phyloP scores from a whole-genome alignment of 64 coral and sea anemone species.

The Orbicella faveolata region DNA sequence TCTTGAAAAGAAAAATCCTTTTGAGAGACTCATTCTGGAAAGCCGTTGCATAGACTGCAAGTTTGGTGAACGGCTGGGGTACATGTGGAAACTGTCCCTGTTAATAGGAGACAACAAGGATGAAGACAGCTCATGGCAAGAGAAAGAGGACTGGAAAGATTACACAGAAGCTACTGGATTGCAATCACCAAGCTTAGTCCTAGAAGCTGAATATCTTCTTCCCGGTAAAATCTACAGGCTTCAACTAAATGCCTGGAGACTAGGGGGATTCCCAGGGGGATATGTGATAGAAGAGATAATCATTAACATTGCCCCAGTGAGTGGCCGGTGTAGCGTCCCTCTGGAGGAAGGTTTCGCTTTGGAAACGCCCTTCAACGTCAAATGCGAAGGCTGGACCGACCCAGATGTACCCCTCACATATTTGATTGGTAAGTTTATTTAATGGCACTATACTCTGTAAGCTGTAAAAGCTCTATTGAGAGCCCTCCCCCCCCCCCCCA shows the following conservation, averaged over 20 bases:
- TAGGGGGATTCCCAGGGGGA: constrained; percentile 78
- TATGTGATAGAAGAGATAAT: constrained; percentile 72
- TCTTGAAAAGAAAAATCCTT: constrained; percentile 70
- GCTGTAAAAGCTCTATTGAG: too few species aligned
- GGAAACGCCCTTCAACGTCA: constrained; percentile 69
- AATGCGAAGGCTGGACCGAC: constrained; percentile 73
- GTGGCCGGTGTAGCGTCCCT: constrained; percentile 52
- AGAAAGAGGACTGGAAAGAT: constrained; percentile 49
- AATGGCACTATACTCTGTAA: neutral
- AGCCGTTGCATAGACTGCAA: constrained; percentile 67
- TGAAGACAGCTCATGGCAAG: constrained; percentile 49
- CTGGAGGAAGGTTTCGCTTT: constrained; percentile 68
- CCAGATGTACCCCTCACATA: constrained; percentile 73
- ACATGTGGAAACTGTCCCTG: constrained; percentile 65
- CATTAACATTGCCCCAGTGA: constrained; percentile 72
- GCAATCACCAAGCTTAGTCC: constrained; percentile 51
- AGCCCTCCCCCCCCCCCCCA: too few species aligned
- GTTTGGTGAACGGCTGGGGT: constrained; percentile 53
- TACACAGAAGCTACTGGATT: constrained; percentile 61
- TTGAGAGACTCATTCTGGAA: constrained; percentile 71
- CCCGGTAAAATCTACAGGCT: constrained; percentile 62
- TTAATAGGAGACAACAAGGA: constrained; percentile 21
- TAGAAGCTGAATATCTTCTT: constrained; percentile 55
- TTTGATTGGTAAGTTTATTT: constrained; percentile 55
- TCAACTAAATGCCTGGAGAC: constrained; percentile 85